Percentiles rank a stretch among this genome's conserved stretches.
These are phyloP conservation scores for Apamea epomidion DNA, from an alignment of 2,888 invertebrate genomes.

Conservation along the genomic window DNA sequence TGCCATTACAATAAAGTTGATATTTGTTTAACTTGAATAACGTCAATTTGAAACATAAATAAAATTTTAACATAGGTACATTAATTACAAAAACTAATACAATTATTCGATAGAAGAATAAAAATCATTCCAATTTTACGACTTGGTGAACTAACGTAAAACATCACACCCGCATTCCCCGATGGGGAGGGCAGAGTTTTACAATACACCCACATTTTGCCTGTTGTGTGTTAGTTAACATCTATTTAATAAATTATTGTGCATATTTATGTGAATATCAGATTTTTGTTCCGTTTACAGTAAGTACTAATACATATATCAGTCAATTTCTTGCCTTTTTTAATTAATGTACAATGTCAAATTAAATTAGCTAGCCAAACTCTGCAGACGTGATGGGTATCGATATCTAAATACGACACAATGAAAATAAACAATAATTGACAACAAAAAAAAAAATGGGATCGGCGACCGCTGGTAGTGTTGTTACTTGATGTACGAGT, in stretches of 20 bases:
- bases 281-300: constrained; percentile 8
- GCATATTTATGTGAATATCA: constrained; percentile 17
- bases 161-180: not conserved
- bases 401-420: too few species aligned
- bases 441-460: not conserved
- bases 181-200: not conserved
- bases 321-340: constrained; percentile 12
- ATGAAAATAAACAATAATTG: not conserved
- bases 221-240: not conserved
- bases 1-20: too few species aligned
- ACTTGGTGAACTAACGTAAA: not conserved
- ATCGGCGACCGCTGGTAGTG: not conserved
- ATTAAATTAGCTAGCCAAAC: not conserved
- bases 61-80: not conserved
- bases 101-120: not conserved
- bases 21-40: too few species aligned
- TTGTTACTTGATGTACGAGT: not conserved
- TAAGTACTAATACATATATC: constrained; percentile 47
- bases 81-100: constrained; percentile 17
- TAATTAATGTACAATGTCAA: not conserved
- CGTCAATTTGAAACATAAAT: too few species aligned
- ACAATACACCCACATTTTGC: not conserved
- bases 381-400: not conserved
- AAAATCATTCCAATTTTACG: not conserved
- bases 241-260: constrained; percentile 31